Evolutionary conservation across 1,140 invertebrate genomes (phyloP), one percentile per base, ranked within the genome.

Genomic region (Neuroterus valhalla): DNA sequence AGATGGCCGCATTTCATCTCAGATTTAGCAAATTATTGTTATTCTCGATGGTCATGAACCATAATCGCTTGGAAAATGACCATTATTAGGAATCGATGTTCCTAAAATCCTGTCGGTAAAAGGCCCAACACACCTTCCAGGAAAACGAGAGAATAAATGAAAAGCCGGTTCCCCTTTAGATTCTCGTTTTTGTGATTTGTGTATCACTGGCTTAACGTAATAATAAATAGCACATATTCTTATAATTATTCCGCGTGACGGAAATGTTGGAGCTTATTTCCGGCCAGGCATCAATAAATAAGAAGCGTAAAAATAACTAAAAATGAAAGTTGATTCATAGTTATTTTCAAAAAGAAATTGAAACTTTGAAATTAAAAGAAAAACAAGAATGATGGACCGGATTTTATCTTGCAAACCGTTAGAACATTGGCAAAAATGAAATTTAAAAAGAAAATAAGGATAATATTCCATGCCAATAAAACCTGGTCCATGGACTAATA

Each of bases 1-100:
- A 84, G 79, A 85, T 88, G 85, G 85, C 85, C 86, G 84, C 85
- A 88, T 88, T 88, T 88, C 78, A 88, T 83, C 82, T 86, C 84
- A 79, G 81, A 82, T 85, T 78, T 78, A 50, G 67, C 66, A 71
- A 52, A 66, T 70, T 72, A 42, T 67, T 77, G 17, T 17, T 71
- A 52, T 72, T 55, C 44, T 23, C 46, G 31, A 66, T 72, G 55
- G 26, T 26, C 55, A 76, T 68, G 19, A 67, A 66, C 62, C 48
- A 62, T 26, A 21, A 77, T 42, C 68, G 21, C 72, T 70, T 43
- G 19, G 12, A 50, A 44, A 48, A 31, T 74, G 55, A 67, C 70
- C 71, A 78, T 43, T 70, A 70, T 70, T 45, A 74, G 50, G 48
- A 80, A 75, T 76, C 68, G 67, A 66, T 50, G 26, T 69, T 42